Evolutionary conservation across 2,888 invertebrate species (phyloP).

Genomic region (Drosophila falleni): DNA sequence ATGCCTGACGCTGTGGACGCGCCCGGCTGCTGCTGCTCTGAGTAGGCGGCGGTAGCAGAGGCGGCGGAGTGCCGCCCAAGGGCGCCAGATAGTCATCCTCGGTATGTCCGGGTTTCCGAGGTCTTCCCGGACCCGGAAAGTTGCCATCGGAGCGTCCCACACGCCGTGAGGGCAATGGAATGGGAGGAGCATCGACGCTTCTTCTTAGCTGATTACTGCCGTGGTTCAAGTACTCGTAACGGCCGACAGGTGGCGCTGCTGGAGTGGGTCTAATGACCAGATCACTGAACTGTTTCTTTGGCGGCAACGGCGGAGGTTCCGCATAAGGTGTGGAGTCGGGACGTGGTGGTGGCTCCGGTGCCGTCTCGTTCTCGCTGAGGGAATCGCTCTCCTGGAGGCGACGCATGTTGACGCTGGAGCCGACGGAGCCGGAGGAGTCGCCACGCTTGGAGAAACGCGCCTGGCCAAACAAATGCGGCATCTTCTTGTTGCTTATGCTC

Average conservation of each 20-base stretch:
- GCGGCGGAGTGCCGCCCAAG: constrained; percentile 84
- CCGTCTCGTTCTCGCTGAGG: constrained; percentile 85
- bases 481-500: constrained; percentile 85
- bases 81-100: constrained; percentile 91
- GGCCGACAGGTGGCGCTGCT: constrained; percentile 57
- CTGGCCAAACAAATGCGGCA: constrained; percentile 85
- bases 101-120: constrained; percentile 87
- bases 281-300: constrained; percentile 89
- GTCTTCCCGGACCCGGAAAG: constrained; percentile 86
- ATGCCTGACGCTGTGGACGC: constrained; percentile 79
- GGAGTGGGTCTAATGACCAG: constrained; percentile 86
- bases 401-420: constrained; percentile 85
- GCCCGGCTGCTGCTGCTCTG: constrained; percentile 69
- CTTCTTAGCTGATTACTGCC: constrained; percentile 49
- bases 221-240: constrained; percentile 83
- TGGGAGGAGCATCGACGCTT: constrained; percentile 86
- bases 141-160: constrained; percentile 86
- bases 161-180: constrained; percentile 88
- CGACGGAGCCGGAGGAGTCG: constrained; percentile 63
- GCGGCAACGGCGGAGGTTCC: constrained; percentile 91
- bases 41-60: constrained; percentile 86
- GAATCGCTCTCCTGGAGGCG: constrained; percentile 85
- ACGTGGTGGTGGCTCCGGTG: constrained; percentile 85
- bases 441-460: constrained; percentile 84
- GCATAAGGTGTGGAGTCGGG: constrained; percentile 86